Base-by-base conservation (phyloP, 2,797 vertebrate genomes). In the Chelonia mydas region DNA sequence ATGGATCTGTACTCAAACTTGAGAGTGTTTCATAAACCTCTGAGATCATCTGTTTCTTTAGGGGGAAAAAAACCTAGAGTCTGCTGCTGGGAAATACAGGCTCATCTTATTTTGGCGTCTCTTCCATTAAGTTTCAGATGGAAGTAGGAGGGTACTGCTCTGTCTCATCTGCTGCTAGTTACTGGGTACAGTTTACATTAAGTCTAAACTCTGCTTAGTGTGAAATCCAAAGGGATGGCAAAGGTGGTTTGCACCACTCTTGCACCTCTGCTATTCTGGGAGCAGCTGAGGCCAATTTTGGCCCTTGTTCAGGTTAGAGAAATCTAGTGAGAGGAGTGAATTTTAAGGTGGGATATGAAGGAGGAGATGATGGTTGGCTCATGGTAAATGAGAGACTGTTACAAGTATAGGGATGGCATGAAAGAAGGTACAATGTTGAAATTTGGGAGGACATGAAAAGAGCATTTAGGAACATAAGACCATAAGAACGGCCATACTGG, bases 261-360 rank as follows among this genome's bases (percentile, higher is more conserved):
- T 25, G 13, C 28, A 28, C 23, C 13, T 27, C 74, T 47, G 45
- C 11, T 47, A 47, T 47, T 76, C 74, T 28, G 27, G 27, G 45
- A 47, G 27, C 25, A 8, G 79, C 6, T 11, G 49, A 83, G 41
- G 89, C 1, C 1, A 68, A 17, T 76, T 92, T 96, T 90, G 53
- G 2, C 2, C 21, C 10, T 81, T 72, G 54, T 0, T 3, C 0
- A 3, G 81, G 7, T 17, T 2, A 54, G 3, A 0, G 6, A 6
- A 2, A 19, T 7, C 31, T 93, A 51, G 45, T 10, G 57, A 10
- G 17, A 49, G 2, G 47, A 33, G 6, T 59, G 17, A 2, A 83
- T 88, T 91, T 87, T 5, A 33, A 93, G 90, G 33, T 19, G 6
- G 3, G 3, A 28, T 77, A 5, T 37, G 19, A 37, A 49, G 25